phyloP scores from a whole-genome alignment of 64 coral and sea anemone species.

The Montipora efflorescens region DNA sequence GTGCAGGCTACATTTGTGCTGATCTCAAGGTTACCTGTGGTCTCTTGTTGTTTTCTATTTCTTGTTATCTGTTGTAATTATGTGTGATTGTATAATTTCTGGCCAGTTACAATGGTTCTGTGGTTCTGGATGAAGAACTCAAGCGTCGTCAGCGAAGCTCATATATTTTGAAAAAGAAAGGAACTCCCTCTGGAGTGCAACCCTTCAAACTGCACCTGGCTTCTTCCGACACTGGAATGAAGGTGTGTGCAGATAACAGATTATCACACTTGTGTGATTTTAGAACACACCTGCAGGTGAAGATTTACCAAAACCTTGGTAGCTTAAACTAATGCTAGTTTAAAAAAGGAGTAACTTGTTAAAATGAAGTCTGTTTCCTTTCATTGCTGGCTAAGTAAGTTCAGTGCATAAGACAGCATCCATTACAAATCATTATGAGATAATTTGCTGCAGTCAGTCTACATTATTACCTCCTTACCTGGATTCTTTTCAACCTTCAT shows the following conservation, averaged over 20 bases:
- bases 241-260: slow-evolving; percentile 66
- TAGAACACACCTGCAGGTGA: neutral
- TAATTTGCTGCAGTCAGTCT: no score
- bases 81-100: neutral
- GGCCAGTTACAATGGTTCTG: slow-evolving; percentile 88
- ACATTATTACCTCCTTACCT: no score
- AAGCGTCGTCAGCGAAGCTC: slow-evolving; percentile 71
- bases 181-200: slow-evolving; percentile 84
- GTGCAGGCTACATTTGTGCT: no score
- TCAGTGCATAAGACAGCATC: no score
- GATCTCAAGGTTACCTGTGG: no score
- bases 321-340: no score
- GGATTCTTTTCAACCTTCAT: no score
- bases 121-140: slow-evolving; percentile 52
- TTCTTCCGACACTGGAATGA: slow-evolving; percentile 85
- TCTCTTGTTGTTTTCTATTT: no score
- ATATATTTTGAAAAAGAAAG: slow-evolving; percentile 79
- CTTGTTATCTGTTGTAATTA: neutral
- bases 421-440: no score
- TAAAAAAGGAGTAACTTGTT: no score
- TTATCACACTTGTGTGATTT: slow-evolving; percentile 15
- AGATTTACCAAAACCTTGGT: neutral
- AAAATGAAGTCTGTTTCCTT: no score
- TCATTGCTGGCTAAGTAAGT: no score
- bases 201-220: slow-evolving; percentile 90